These are phyloP conservation scores for Drosophila miranda DNA, from an alignment of 1,140 invertebrate genomes.

Conservation along the genomic window DNA sequence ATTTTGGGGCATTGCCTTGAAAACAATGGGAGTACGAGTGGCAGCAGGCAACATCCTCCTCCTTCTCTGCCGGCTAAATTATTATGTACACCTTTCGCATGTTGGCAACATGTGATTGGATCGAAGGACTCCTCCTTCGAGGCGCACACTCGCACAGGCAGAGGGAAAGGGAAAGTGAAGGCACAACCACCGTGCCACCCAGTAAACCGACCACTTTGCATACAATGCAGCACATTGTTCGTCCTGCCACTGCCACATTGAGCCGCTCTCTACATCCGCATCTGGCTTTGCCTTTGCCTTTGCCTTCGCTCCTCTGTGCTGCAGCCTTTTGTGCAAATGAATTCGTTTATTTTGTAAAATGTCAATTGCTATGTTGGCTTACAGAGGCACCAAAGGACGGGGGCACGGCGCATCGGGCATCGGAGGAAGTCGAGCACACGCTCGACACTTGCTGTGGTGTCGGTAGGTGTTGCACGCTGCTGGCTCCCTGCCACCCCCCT, in stretches of 20 bases:
- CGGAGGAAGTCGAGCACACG: constrained; percentile 45
- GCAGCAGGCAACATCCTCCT: constrained; percentile 10
- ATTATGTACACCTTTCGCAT: constrained; percentile 78
- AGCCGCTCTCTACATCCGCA: constrained; percentile 2
- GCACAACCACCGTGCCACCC: constrained; percentile 19
- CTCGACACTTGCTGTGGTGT: constrained; percentile 57
- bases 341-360: constrained; percentile 81
- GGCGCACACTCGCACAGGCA: neutral
- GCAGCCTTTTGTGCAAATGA: constrained; percentile 71
- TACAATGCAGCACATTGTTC: constrained; percentile 48
- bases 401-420: constrained; percentile 1
- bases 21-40: constrained; percentile 39
- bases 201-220: constrained; percentile 12
- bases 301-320: neutral
- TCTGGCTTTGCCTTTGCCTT: constrained; percentile 14
- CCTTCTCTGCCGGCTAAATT: constrained; percentile 53
- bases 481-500: neutral
- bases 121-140: constrained; percentile 17
- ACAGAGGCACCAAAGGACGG: constrained; percentile 1
- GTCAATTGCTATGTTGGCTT: constrained; percentile 71
- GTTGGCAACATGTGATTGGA: constrained; percentile 79
- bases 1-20: constrained; percentile 55
- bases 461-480: constrained; percentile 16
- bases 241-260: constrained; percentile 25
- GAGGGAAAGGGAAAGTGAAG: constrained; percentile 55